Evolutionary conservation across 2,888 invertebrate species (phyloP), one percentile per base, ranked within the genome.

Genomic region (Leucophora obtusa): DNA sequence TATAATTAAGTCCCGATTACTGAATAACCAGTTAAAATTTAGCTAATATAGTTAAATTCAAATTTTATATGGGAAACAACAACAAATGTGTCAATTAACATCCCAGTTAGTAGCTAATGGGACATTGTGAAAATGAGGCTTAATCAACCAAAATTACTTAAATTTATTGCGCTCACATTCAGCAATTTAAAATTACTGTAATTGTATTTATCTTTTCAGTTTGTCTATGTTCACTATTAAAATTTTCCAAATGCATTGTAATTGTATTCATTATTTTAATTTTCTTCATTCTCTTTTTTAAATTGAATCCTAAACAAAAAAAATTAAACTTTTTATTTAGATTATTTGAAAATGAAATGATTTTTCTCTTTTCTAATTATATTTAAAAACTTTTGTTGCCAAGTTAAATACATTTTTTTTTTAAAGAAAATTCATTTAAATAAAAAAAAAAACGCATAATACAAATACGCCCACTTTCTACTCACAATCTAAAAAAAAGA

Each of bases 391-490:
- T 35, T 33, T 60, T 70, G 70, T 70, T 70, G 70, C 70, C 59
- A 70, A 70, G 70, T 70, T 54, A 59, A 69, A 69, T 4, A 10
- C 15, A 28, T 0, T 11, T 54, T 62, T 8, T 54, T 15, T 10
- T 10, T 24, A 54, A 66, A 38, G 38, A 50, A 28, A 50, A 60
- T 54, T 21, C 18, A 11, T 35, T 63, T 63, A 69, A 54, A 69
- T 43, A 10, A 43, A 43, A 43, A 43, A 14, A 47, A n/a, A 47
- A 6, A 63, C 69, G 69, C 58, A 76, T 59, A 15, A 65, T 65
- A 33, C 51, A 33, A 11, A 47, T 43, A 63, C 70, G 58, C 76
- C 70, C 58, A 70, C 70, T 65, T 53, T 59, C 51, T 21, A 33
- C 51, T 53, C 63, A 60, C 21, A 60, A 21, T 50, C 1, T 54